These are phyloP conservation scores for Corythornis madagascariensis DNA, from an alignment of 2,113 vertebrate genomes.

Conservation along the genomic window DNA sequence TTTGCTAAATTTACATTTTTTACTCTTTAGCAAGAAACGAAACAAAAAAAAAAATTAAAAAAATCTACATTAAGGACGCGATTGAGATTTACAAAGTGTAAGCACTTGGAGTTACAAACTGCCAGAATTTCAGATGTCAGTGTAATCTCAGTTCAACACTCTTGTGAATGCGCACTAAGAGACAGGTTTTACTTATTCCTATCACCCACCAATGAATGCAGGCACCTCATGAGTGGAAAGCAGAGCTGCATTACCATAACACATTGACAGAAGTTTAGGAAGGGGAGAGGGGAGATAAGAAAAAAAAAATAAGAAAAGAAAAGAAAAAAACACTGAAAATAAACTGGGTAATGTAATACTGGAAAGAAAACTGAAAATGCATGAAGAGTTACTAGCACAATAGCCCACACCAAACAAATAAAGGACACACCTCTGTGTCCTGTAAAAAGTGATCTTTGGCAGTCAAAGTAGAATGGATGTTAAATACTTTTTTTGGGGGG, in stretches of 20 bases:
- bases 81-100: slow-evolving; percentile 69
- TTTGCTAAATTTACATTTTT: slow-evolving; percentile 67
- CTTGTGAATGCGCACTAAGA: slow-evolving; percentile 65
- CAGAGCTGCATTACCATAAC: slow-evolving; percentile 63
- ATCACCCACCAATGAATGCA: slow-evolving; percentile 72
- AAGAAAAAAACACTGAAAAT: slow-evolving; percentile 18
- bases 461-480: neutral
- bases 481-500: neutral
- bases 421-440: neutral
- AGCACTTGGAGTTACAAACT: slow-evolving; percentile 71
- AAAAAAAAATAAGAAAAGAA: neutral
- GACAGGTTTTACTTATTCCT: slow-evolving; percentile 71
- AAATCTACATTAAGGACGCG: slow-evolving; percentile 70
- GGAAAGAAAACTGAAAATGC: slow-evolving; percentile 51
- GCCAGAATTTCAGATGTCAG: slow-evolving; percentile 70
- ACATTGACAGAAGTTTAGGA: slow-evolving; percentile 68
- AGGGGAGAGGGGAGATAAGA: neutral
- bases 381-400: slow-evolving; percentile 4
- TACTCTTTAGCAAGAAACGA: slow-evolving; percentile 63
- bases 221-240: slow-evolving; percentile 62
- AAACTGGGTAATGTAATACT: slow-evolving; percentile 40
- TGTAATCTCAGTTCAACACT: slow-evolving; percentile 71
- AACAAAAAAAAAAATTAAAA: neutral
- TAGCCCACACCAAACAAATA: neutral
- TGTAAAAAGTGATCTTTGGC: neutral